Conservation (phyloP, 2,113 vertebrate genomes). For the Zapus hudsonius region DNA sequence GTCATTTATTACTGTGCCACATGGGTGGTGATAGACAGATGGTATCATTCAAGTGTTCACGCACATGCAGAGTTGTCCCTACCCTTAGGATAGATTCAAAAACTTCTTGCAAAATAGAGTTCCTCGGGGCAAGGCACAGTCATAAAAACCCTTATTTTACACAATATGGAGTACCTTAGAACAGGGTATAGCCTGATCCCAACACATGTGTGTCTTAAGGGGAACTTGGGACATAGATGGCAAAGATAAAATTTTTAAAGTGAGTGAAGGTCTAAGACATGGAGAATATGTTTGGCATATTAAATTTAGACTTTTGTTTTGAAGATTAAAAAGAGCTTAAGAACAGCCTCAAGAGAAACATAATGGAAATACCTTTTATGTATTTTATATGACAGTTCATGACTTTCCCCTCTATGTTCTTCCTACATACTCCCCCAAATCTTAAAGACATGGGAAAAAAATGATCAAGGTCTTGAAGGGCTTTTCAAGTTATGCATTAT, state of each 20-base stretch:
- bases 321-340: not conserved
- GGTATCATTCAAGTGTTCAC: no score
- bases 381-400: not conserved
- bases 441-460: not conserved
- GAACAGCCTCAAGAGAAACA: conserved; percentile 13
- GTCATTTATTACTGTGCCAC: not conserved
- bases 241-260: not conserved
- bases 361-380: not conserved
- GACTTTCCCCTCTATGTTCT: not conserved
- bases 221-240: not conserved
- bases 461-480: not conserved
- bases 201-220: not conserved
- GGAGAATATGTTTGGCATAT: not conserved
- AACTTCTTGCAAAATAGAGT: not conserved
- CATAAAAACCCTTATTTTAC: not conserved
- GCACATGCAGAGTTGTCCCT: not conserved
- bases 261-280: not conserved
- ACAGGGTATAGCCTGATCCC: not conserved
- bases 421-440: not conserved
- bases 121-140: not conserved
- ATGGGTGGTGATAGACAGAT: not conserved
- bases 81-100: no score
- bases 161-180: not conserved
- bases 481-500: conserved; percentile 28
- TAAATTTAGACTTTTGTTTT: conserved; percentile 2